Evolutionary conservation across 2,797 vertebrate genomes (phyloP).

Genomic region (Coregonus ussuriensis): DNA sequence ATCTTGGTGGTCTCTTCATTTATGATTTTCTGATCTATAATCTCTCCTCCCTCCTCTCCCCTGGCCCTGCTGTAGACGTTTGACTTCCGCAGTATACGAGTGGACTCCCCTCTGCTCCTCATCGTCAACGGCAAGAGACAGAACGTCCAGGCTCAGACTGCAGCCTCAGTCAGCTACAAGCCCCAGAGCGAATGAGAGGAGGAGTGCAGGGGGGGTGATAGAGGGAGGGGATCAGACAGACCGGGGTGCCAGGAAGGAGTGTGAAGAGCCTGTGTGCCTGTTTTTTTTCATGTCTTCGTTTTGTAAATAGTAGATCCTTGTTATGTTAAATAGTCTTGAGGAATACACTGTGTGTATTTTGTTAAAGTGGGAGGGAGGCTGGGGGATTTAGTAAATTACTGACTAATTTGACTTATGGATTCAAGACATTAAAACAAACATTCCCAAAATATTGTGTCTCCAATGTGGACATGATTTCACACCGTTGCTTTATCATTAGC

Average conservation of each 20-base stretch:
- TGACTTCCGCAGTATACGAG: conserved; percentile 86
- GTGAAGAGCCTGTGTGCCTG: conserved; percentile 39
- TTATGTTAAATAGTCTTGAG: conserved; percentile 38
- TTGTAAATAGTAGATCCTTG: conserved; percentile 59
- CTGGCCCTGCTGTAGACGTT: conserved; percentile 71
- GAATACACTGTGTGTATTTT: conserved; percentile 35
- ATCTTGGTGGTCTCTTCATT: too few relatives aligned
- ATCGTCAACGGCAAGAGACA: conserved; percentile 89
- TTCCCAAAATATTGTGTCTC: not conserved
- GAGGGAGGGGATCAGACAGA: not conserved
- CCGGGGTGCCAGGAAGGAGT: conserved; percentile 13
- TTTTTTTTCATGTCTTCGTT: conserved; percentile 35
- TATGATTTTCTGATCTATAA: too few relatives aligned
- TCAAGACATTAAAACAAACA: conserved; percentile 20
- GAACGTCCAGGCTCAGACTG: conserved; percentile 81
- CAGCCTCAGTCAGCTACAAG: conserved; percentile 82
- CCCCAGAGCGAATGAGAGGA: conserved; percentile 80
- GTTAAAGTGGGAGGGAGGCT: not conserved
- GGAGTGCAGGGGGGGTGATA: too few relatives aligned
- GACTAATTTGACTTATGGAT: conserved; percentile 18
- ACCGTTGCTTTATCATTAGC: not conserved
- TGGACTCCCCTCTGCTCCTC: conserved; percentile 86
- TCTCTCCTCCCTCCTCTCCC: conserved; percentile 2
- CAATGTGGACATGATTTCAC: not conserved
- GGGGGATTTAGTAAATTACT: conserved; percentile 34